phyloP scores from a whole-genome alignment of 2,113 vertebrate species.

The Glaucidium brasilianum region DNA sequence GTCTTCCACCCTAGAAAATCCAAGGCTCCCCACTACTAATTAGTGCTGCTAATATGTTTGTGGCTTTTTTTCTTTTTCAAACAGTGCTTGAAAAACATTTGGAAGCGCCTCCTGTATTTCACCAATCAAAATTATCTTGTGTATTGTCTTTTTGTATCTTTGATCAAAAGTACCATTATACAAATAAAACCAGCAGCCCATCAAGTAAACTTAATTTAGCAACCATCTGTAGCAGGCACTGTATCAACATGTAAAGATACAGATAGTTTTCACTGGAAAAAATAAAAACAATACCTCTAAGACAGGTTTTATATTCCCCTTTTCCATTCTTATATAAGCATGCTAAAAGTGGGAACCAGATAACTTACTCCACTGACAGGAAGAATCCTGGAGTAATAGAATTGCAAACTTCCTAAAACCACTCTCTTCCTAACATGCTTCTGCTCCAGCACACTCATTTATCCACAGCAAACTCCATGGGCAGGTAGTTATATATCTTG shows the following conservation, averaged over 20 bases:
- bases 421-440: conserved; percentile 16
- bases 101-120: not conserved
- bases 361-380: not conserved
- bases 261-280: not conserved
- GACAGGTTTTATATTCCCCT: not conserved
- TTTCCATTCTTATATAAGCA: not conserved
- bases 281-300: not conserved
- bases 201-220: not conserved
- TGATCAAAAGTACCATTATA: conserved; percentile 38
- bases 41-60: conserved; percentile 31
- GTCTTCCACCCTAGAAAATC: conserved; percentile 38
- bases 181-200: conserved; percentile 7
- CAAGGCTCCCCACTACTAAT: conserved; percentile 21
- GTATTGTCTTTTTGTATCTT: conserved; percentile 11
- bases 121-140: not conserved
- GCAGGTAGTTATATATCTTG: not conserved
- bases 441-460: not conserved
- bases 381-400: conserved; percentile 23
- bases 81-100: not conserved
- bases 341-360: not conserved
- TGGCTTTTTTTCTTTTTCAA: not conserved
- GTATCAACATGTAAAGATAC: not conserved
- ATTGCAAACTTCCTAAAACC: conserved; percentile 3
- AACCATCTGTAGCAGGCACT: not conserved
- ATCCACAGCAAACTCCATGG: not conserved